Evolutionary conservation across 1,140 invertebrate genomes (phyloP).

Genomic region (roundworm (Caenorhabditis elegans)): WBcel235 BX284603.4:6006501-6007000

Average conservation of each 20-base stretch:
- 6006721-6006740: background rate
- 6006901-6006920: too few species aligned
- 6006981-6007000: too few species aligned
- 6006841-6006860: background rate
- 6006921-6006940: too few species aligned
- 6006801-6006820: background rate
- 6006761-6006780: background rate
- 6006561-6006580: constrained; percentile 4
- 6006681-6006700: background rate
- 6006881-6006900: too few species aligned
- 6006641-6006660: background rate
- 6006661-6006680: background rate
- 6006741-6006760: background rate
- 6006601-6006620: background rate
- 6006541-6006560: too few species aligned
- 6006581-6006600: background rate
- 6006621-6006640: background rate
- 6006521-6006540: background rate
- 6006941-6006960: too few species aligned
- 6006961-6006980: too few species aligned
- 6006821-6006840: background rate
- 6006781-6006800: background rate
- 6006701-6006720: background rate
- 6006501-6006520: background rate
- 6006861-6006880: constrained; percentile 14